phyloP scores from a whole-genome alignment of 2,797 vertebrate genomes.

The Falco cherrug region DNA sequence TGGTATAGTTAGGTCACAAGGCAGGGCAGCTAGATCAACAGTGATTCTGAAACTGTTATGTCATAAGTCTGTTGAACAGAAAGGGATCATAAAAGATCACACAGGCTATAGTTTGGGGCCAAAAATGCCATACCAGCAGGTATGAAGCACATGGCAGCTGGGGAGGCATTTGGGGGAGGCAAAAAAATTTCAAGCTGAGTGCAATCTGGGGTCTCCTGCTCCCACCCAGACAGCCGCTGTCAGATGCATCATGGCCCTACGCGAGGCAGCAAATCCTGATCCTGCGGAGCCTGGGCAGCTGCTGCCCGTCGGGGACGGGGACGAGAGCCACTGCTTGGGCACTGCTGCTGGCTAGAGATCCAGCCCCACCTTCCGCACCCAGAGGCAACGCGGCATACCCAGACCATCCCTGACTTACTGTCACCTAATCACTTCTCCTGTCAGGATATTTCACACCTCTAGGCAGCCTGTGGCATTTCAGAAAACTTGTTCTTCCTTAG shows the following conservation, averaged over 20 bases:
- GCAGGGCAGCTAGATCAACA: neutral
- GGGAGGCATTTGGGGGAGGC: neutral
- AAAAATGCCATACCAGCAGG: neutral
- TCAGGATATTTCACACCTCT: neutral
- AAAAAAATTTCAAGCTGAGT: neutral
- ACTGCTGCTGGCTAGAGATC: neutral
- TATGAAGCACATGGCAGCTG: neutral
- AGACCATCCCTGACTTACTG: neutral
- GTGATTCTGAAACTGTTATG: neutral
- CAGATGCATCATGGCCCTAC: neutral
- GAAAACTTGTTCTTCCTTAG: neutral
- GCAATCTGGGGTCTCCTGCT: neutral
- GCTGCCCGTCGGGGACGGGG: neutral
- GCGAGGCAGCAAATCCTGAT: neutral
- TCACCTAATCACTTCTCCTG: neutral
- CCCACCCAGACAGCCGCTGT: neutral
- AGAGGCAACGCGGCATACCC: neutral
- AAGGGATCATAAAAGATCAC: neutral
- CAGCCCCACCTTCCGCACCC: neutral
- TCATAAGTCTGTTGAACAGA: neutral
- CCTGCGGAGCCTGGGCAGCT: neutral
- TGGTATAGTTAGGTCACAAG: neutral
- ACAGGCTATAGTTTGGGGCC: neutral
- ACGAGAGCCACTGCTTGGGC: rapidly evolving
- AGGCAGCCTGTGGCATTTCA: neutral